Percentiles rank a stretch among this genome's conserved stretches.
Conservation (phyloP, 2,113 vertebrate species). For the Ictalurus furcatus region DNA sequence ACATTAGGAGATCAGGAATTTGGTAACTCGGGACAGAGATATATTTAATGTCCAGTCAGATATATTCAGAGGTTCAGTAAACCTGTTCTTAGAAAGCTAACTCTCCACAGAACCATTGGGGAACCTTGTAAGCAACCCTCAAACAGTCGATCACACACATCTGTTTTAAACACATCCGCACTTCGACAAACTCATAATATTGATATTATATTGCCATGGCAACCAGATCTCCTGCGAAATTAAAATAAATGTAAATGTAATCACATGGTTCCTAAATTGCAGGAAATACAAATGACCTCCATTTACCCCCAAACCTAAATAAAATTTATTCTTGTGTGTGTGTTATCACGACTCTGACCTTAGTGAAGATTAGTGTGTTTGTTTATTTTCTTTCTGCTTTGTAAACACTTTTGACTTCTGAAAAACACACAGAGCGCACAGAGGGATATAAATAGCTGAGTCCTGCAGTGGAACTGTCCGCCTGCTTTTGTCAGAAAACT, state of each 20-base stretch:
- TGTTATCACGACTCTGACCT: not conserved
- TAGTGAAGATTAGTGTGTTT: not conserved
- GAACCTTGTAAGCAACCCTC: not conserved
- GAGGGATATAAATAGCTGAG: constrained; percentile 3
- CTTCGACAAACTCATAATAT: not conserved
- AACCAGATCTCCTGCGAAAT: not conserved
- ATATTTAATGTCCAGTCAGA: not conserved
- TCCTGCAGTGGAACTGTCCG: constrained; percentile 1
- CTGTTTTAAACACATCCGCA: not conserved
- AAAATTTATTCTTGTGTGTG: not conserved
- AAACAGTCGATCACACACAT: not conserved
- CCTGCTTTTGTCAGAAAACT: constrained; percentile 5
- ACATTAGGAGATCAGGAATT: not conserved
- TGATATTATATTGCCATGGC: not conserved
- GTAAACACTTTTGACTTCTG: not conserved
- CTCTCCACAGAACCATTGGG: not conserved
- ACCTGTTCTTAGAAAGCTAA: not conserved
- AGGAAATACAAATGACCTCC: not conserved
- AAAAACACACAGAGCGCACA: not conserved
- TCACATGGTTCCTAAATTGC: not conserved
- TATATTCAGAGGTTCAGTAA: not conserved
- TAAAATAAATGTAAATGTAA: not conserved
- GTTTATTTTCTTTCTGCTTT: not conserved
- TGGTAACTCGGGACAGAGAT: no score
- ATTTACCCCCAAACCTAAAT: not conserved